These are phyloP conservation scores for Ciconia maguari DNA, from an alignment of 2,113 vertebrate species.

Conservation along the genomic window DNA sequence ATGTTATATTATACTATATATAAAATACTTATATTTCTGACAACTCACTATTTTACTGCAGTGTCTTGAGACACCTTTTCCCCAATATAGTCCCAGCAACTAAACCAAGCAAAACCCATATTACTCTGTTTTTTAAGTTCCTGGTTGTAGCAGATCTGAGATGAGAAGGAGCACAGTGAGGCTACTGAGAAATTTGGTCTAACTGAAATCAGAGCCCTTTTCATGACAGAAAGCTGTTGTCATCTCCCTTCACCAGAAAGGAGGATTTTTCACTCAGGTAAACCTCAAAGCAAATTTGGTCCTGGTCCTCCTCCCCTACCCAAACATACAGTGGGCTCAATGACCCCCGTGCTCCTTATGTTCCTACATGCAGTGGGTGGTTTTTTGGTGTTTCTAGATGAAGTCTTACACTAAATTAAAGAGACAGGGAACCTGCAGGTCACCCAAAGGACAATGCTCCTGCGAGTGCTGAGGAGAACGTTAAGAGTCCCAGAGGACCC, in stretches of 20 bases:
- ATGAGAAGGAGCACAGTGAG: not conserved
- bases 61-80: not conserved
- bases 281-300: not conserved
- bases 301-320: not conserved
- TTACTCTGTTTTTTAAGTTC: not conserved
- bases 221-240: not conserved
- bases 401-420: not conserved
- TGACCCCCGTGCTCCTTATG: not conserved
- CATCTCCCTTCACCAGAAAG: not conserved
- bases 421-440: not conserved
- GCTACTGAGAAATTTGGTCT: not conserved
- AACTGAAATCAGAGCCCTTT: not conserved
- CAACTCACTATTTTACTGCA: not conserved
- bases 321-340: not conserved
- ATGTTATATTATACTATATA: not conserved
- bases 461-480: accelerated
- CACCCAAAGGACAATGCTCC: not conserved
- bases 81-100: not conserved
- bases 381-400: not conserved
- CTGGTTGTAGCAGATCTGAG: not conserved
- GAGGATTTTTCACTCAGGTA: not conserved
- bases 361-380: not conserved
- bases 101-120: not conserved
- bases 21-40: not conserved
- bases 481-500: not conserved